Conservation (phyloP, 2,113 vertebrate species). For the Malurus cyaneus region DNA sequence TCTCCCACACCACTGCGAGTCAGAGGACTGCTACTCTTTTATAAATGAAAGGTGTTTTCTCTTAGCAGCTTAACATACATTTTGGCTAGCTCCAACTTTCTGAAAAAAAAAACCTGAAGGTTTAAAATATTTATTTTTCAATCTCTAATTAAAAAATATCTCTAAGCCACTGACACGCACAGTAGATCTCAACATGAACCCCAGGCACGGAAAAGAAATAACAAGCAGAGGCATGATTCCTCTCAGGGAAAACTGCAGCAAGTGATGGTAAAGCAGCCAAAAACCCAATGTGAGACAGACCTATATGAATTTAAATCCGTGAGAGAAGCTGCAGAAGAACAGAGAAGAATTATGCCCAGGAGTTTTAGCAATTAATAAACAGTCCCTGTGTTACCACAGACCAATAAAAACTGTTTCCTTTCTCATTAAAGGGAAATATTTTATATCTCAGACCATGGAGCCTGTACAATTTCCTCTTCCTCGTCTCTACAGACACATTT, state of each 20-base stretch:
- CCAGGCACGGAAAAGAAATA: neutral
- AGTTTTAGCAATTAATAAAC: neutral
- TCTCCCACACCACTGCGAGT: neutral
- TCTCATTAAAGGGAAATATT: neutral
- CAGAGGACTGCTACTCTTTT: neutral
- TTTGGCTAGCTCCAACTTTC: neutral
- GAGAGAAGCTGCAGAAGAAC: neutral
- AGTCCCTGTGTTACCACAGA: neutral
- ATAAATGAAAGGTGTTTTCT: neutral
- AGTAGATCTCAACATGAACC: neutral
- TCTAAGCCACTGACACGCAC: neutral
- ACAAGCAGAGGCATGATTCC: neutral
- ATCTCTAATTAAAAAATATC: neutral
- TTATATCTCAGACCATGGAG: neutral
- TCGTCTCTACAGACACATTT: neutral
- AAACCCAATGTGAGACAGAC: neutral
- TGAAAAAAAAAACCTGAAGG: rapidly evolving
- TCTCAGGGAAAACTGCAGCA: neutral
- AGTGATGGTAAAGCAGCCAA: neutral
- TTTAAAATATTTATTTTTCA: neutral
- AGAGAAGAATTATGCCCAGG: neutral
- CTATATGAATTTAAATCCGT: neutral
- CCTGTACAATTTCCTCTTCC: neutral
- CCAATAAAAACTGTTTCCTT: neutral
- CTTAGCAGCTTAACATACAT: neutral